A percentile compares a stretch with the other conserved stretches of the same genome.
Evolutionary conservation across 1,140 invertebrate genomes (phyloP).

Genomic region (Listronotus oregonensis): DNA sequence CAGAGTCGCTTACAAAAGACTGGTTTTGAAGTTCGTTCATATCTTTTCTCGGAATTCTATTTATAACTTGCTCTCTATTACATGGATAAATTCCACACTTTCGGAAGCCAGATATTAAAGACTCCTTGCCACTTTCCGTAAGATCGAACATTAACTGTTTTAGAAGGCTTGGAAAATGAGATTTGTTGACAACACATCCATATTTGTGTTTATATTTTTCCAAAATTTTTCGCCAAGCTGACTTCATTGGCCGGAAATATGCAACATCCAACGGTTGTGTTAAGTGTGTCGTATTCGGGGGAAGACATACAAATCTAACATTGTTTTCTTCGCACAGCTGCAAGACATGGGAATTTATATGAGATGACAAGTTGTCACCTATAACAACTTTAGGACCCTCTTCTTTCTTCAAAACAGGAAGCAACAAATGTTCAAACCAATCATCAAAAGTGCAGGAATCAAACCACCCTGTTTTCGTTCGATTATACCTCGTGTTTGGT

Average conservation of each 20-base stretch:
- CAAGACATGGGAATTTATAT: constrained; percentile 2
- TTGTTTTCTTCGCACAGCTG: background rate
- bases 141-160: background rate
- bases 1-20: background rate
- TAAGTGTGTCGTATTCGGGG: background rate
- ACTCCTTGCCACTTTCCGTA: background rate
- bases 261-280: background rate
- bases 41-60: background rate
- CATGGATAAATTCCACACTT: background rate
- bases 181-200: constrained; percentile 1
- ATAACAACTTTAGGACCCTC: constrained; percentile 1
- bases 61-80: background rate
- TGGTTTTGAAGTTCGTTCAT: background rate
- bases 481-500: constrained; percentile 1
- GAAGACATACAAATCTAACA: background rate
- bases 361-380: background rate
- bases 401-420: background rate
- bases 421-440: background rate
- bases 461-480: background rate
- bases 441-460: background rate
- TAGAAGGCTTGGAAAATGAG: background rate
- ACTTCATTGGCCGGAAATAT: background rate
- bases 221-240: background rate
- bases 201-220: background rate
- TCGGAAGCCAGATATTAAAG: background rate